A percentile compares a stretch with the other conserved stretches of the same genome.
phyloP scores from a whole-genome alignment of 2,888 invertebrate genomes.

The Athalia cordata region DNA sequence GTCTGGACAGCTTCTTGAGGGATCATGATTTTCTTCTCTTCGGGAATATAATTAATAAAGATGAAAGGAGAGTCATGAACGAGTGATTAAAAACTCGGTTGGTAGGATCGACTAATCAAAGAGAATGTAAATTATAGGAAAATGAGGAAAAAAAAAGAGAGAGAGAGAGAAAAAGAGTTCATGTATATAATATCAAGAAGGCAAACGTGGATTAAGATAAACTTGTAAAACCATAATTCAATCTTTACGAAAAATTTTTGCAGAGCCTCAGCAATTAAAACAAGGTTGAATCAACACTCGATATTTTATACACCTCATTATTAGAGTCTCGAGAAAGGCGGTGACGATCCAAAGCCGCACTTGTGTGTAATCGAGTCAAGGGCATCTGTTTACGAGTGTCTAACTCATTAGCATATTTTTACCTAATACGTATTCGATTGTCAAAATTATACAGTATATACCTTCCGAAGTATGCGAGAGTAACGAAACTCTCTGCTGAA shows the following conservation, averaged over 20 bases:
- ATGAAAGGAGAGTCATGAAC: background rate
- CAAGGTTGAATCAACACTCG: background rate
- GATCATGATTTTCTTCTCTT: background rate
- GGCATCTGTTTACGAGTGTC: no score
- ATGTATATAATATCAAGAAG: background rate
- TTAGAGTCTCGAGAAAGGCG: background rate
- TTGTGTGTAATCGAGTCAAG: no score
- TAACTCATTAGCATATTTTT: no score
- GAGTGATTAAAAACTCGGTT: conserved; percentile 2
- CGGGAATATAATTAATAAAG: background rate
- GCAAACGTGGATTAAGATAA: no score
- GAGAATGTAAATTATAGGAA: background rate
- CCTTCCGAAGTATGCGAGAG: no score
- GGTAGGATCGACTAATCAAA: background rate
- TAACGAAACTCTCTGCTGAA: no score
- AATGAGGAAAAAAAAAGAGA: background rate
- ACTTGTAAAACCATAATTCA: background rate
- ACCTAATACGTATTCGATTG: no score
- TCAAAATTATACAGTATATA: no score
- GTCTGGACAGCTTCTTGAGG: background rate
- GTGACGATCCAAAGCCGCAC: background rate
- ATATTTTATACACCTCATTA: background rate
- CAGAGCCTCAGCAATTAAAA: conserved; percentile 12
- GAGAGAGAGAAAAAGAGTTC: background rate
- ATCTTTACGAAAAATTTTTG: background rate